Percentiles rank a stretch among this genome's conserved stretches.
These are phyloP conservation scores for Schlechtendalia chinensis DNA, from an alignment of 1,140 invertebrate genomes.

Conservation along the genomic window DNA sequence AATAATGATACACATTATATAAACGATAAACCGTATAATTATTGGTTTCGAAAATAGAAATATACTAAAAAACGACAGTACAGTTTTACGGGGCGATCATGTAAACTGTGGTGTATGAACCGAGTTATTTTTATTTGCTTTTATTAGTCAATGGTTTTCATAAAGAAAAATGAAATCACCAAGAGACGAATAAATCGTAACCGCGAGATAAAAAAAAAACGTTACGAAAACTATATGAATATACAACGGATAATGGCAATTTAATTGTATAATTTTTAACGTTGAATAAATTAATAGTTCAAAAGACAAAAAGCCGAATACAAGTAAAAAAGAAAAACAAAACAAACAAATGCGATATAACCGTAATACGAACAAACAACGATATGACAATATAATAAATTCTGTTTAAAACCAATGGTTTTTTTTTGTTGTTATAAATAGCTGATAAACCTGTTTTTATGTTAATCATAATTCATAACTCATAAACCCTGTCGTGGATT, in stretches of 20 bases:
- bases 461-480: conserved; percentile 1
- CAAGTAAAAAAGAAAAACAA: background rate
- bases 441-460: background rate
- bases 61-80: background rate
- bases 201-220: background rate
- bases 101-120: too few relatives aligned
- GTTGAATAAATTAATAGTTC: background rate
- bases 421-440: background rate
- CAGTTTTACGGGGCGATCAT: too few relatives aligned
- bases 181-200: background rate
- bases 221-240: too few relatives aligned
- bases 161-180: too few relatives aligned
- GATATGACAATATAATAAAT: background rate
- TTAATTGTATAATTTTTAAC: background rate
- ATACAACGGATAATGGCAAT: background rate
- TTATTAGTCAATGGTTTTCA: too few relatives aligned
- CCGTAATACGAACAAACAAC: background rate
- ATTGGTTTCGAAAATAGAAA: conserved; percentile 1
- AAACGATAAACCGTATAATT: background rate
- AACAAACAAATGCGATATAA: background rate
- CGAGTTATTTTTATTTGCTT: too few relatives aligned
- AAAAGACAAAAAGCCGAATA: background rate
- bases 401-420: background rate
- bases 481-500: background rate
- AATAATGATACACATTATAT: conserved; percentile 1